Evolutionary conservation across 2,113 vertebrate species (phyloP).

Genomic region (Psilopsiagon aymara): DNA sequence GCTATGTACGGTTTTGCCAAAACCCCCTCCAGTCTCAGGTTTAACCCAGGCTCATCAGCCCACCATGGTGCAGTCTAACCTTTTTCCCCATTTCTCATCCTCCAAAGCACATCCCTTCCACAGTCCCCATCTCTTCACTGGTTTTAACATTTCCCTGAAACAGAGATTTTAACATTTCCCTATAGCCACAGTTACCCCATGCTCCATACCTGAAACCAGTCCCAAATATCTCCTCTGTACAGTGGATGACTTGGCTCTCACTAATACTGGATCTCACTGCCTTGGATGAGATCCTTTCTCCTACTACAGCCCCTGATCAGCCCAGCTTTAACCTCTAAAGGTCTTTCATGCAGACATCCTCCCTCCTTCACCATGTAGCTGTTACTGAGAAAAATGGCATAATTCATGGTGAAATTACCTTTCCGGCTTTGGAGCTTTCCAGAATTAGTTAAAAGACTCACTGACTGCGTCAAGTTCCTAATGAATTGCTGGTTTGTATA

Average conservation of each 20-base stretch:
- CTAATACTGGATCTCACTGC: neutral
- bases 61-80: neutral
- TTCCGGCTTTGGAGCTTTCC: neutral
- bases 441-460: neutral
- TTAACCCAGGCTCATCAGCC: neutral
- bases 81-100: neutral
- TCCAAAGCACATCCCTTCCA: neutral
- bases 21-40: neutral
- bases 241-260: neutral
- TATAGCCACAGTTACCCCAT: neutral
- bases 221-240: neutral
- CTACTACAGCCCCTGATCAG: neutral
- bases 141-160: neutral
- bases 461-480: neutral
- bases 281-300: neutral
- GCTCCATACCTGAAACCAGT: neutral
- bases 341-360: neutral
- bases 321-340: neutral
- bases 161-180: neutral
- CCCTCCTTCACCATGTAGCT: neutral
- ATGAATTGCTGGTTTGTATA: neutral
- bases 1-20: neutral
- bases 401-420: neutral
- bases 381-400: neutral
- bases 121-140: neutral